Conservation (phyloP, 2,888 invertebrate genomes). For the Drosophila macrospina region DNA sequence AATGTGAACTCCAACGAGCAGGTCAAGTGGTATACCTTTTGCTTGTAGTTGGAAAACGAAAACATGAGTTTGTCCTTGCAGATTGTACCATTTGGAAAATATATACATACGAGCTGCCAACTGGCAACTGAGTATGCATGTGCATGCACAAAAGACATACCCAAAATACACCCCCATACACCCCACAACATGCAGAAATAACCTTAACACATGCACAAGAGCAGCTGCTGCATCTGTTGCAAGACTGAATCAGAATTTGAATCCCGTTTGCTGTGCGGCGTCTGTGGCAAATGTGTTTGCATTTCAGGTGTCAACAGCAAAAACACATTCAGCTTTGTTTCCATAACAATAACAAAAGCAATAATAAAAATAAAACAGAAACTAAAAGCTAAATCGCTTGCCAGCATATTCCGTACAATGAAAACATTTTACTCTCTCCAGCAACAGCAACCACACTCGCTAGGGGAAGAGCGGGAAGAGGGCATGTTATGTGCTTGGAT, state of each 20-base stretch:
- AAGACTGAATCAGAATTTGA: slow-evolving; percentile 60
- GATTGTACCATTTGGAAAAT: slow-evolving; percentile 41
- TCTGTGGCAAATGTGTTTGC: slow-evolving; percentile 77
- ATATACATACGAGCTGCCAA: slow-evolving; percentile 44
- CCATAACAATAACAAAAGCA: slow-evolving; percentile 68
- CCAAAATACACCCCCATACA: slow-evolving; percentile 15
- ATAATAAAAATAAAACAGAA: slow-evolving; percentile 48
- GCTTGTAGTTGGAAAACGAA: slow-evolving; percentile 65
- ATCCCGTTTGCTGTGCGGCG: slow-evolving; percentile 65
- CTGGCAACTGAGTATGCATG: slow-evolving; percentile 41
- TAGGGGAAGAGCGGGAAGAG: slow-evolving; percentile 16
- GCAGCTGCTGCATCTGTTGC: slow-evolving; percentile 39
- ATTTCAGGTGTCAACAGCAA: slow-evolving; percentile 78
- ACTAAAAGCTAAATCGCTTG: slow-evolving; percentile 28
- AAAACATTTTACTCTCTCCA: slow-evolving; percentile 71
- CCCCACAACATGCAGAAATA: slow-evolving; percentile 17
- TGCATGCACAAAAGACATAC: slow-evolving; percentile 7
- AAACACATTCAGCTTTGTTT: slow-evolving; percentile 77
- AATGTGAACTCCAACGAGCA: slow-evolving; percentile 3
- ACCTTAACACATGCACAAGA: slow-evolving; percentile 26
- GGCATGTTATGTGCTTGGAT: neutral
- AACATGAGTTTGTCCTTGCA: slow-evolving; percentile 57
- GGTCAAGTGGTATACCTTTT: slow-evolving; percentile 45
- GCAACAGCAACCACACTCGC: slow-evolving; percentile 10
- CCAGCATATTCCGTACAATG: slow-evolving; percentile 73